Percentiles rank a stretch among this genome's conserved stretches.
Evolutionary conservation across 2,888 invertebrate genomes (phyloP).

Genomic region (Nemoura dubitans): DNA sequence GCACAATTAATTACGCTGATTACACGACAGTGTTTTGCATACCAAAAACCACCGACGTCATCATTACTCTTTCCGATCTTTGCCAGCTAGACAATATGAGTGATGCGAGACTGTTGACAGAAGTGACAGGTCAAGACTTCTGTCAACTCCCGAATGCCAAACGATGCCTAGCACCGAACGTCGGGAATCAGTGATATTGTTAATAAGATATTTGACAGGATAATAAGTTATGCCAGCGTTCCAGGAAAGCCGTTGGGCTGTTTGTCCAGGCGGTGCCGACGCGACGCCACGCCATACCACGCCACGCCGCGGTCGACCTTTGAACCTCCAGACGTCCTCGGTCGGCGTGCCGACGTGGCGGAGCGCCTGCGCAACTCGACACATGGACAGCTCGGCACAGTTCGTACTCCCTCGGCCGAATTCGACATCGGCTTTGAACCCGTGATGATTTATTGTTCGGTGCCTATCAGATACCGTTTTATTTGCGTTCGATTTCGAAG

Average conservation of each 20-base stretch:
- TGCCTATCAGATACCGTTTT: too few species aligned
- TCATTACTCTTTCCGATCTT: background rate
- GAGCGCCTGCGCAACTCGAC: background rate
- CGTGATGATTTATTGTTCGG: too few species aligned
- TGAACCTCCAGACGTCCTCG: background rate
- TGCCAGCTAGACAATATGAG: background rate
- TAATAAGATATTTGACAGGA: conserved; percentile 28
- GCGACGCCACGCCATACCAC: background rate
- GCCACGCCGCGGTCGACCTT: background rate
- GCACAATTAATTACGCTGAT: background rate
- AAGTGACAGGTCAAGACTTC: conserved; percentile 25
- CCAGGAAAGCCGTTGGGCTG: background rate
- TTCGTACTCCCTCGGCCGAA: too few species aligned
- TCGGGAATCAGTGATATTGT: background rate
- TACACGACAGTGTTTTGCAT: background rate
- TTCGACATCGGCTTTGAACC: too few species aligned
- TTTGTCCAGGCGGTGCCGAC: background rate
- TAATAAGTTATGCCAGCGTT: conserved; percentile 20
- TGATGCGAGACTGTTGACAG: conserved; percentile 8
- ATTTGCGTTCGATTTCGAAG: too few species aligned
- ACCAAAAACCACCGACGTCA: conserved; percentile 12
- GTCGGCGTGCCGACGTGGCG: background rate
- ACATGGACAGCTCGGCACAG: too few species aligned
- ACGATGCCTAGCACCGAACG: background rate
- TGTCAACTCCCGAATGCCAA: conserved; percentile 28